Evolutionary conservation across 2,113 vertebrate genomes (phyloP).

Genomic region (Grammomys surdaster): DNA sequence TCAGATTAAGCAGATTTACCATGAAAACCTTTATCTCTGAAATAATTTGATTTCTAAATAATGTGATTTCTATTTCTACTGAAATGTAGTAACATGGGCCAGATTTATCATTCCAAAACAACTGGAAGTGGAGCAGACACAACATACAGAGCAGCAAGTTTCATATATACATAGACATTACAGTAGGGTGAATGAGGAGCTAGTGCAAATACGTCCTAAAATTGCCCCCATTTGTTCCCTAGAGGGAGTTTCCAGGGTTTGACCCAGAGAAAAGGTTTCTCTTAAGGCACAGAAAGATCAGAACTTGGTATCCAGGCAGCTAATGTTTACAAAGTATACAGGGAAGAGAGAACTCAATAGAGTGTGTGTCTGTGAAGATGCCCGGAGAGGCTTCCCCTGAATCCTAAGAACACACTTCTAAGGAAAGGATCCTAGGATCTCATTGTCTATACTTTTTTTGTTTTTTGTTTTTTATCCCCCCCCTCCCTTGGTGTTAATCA

Average conservation of each 20-base stretch:
- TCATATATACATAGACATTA: background rate
- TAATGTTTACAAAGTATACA: background rate
- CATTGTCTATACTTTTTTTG: background rate
- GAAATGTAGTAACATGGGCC: background rate
- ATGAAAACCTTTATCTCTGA: background rate
- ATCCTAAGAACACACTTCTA: background rate
- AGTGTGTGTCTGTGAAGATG: background rate
- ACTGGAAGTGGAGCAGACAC: background rate
- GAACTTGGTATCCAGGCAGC: background rate
- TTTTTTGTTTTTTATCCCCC: background rate
- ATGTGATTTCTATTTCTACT: background rate
- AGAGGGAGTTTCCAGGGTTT: background rate
- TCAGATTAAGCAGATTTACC: background rate
- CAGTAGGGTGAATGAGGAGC: background rate
- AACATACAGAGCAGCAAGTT: background rate
- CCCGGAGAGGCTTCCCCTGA: background rate
- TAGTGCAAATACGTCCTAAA: background rate
- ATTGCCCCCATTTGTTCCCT: background rate
- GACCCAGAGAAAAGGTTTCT: background rate
- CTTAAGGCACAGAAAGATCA: background rate
- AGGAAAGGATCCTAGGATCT: background rate
- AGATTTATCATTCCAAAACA: background rate
- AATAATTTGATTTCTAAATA: background rate
- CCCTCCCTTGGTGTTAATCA: background rate
- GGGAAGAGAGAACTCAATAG: background rate